Conservation (phyloP, 2,797 vertebrate species). For the Chaenodraco wilsoni region DNA sequence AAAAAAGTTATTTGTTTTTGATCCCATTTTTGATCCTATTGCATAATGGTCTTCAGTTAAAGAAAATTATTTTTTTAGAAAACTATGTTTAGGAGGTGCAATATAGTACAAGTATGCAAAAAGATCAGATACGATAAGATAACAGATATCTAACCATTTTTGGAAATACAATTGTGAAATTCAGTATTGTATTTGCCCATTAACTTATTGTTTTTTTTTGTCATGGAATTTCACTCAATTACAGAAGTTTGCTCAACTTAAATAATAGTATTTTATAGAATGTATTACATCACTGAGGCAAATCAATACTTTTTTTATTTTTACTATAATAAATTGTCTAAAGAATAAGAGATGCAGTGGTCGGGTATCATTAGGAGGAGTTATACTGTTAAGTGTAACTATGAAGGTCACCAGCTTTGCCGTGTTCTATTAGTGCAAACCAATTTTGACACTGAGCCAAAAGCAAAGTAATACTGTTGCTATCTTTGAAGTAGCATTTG, state of each 20-base stretch:
- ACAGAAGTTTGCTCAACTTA: neutral
- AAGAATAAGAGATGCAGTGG: neutral
- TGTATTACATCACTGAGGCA: neutral
- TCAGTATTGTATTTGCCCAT: neutral
- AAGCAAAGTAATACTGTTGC: slow-evolving; percentile 70
- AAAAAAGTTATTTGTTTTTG: too few species aligned
- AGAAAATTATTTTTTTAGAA: neutral
- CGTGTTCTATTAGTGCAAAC: slow-evolving; percentile 62
- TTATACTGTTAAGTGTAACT: slow-evolving; percentile 11
- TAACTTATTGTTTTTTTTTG: neutral
- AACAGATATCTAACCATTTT: neutral
- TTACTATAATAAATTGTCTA: neutral
- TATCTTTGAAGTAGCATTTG: slow-evolving; percentile 71
- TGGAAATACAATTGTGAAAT: neutral
- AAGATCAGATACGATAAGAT: neutral
- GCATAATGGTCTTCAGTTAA: too few species aligned
- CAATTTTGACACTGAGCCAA: slow-evolving; percentile 67
- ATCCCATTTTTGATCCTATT: too few species aligned
- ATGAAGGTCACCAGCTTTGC: slow-evolving; percentile 57
- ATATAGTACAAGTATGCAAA: neutral
- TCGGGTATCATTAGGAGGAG: slow-evolving; percentile 19
- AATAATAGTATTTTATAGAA: neutral
- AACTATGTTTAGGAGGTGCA: neutral
- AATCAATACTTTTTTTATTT: neutral
- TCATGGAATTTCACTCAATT: neutral